phyloP scores from a whole-genome alignment of 2,797 vertebrate genomes.

The Picus viridis region DNA sequence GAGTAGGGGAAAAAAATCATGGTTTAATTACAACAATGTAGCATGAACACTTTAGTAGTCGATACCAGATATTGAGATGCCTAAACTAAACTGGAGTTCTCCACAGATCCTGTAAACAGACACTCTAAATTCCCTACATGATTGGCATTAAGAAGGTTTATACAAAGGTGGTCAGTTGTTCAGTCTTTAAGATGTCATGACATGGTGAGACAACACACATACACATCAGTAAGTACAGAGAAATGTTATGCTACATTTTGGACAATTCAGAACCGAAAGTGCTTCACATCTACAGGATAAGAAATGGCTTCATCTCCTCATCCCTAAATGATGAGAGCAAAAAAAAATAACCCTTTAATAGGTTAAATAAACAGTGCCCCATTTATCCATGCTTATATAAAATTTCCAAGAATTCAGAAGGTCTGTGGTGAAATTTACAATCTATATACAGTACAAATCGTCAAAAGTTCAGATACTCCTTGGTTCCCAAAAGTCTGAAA shows the following conservation, averaged over 20 bases:
- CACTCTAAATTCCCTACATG: conserved; percentile 19
- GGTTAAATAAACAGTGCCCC: conserved; percentile 68
- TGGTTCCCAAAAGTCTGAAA: conserved; percentile 2
- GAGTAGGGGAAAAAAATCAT: conserved; percentile 50
- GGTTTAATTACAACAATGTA: conserved; percentile 68
- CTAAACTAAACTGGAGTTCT: conserved; percentile 30
- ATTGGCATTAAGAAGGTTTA: conserved; percentile 30
- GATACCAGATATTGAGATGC: not conserved
- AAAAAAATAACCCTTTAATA: conserved; percentile 63
- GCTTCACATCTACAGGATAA: conserved; percentile 68
- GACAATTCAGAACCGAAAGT: conserved; percentile 67
- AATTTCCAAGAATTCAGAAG: conserved; percentile 40
- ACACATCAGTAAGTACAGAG: conserved; percentile 25
- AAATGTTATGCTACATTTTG: conserved; percentile 60
- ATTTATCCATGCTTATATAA: conserved; percentile 55
- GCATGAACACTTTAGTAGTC: conserved; percentile 57
- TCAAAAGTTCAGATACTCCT: conserved; percentile 6
- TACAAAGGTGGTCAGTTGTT: conserved; percentile 32
- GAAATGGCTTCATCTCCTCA: conserved; percentile 72
- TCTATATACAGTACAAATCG: conserved; percentile 34
- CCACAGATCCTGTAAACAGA: conserved; percentile 41
- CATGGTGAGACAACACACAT: conserved; percentile 41
- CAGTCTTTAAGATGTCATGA: conserved; percentile 1
- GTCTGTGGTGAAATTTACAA: not conserved
- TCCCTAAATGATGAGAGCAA: conserved; percentile 58